Percentiles rank a stretch among this genome's conserved stretches.
Evolutionary conservation across 53 echinoderm and acorn worm genomes (phyloP).

Genomic region (Antedon mediterranea): DNA sequence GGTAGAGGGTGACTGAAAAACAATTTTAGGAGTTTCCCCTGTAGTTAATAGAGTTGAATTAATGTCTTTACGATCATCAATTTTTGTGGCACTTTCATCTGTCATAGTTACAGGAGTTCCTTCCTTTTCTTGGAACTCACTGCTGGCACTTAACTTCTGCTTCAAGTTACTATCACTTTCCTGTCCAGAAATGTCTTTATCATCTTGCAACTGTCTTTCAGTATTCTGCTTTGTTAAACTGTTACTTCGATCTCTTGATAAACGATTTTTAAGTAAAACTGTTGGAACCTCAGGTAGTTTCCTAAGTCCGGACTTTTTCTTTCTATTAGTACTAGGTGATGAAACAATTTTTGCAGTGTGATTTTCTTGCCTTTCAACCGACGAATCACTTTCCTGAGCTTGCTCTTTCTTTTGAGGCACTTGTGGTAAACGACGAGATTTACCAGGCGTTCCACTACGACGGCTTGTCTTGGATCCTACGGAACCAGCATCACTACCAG

Average conservation of each 20-base stretch:
- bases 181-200: neutral
- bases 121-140: neutral
- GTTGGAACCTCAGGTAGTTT: slow-evolving; percentile 92
- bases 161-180: neutral
- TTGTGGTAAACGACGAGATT: slow-evolving; percentile 59
- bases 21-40: slow-evolving; percentile 26
- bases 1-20: slow-evolving; percentile 42
- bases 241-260: neutral
- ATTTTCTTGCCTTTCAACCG: slow-evolving; percentile 24
- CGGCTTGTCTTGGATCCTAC: neutral
- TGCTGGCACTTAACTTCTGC: neutral
- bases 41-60: slow-evolving; percentile 31
- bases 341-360: slow-evolving; percentile 26
- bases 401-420: slow-evolving; percentile 44
- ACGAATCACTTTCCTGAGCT: slow-evolving; percentile 8
- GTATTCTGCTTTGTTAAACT: neutral
- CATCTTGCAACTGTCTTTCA: neutral
- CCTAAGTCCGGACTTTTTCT: slow-evolving; percentile 43
- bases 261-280: slow-evolving; percentile 53
- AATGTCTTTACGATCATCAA: neutral
- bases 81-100: neutral
- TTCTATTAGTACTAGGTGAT: slow-evolving; percentile 28
- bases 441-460: slow-evolving; percentile 39
- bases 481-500: neutral
- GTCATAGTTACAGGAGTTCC: neutral